A percentile compares a stretch with the other conserved stretches of the same genome.
These are phyloP conservation scores for Caerostris extrusa DNA, from an alignment of 1,140 invertebrate genomes.

Conservation along the genomic window DNA sequence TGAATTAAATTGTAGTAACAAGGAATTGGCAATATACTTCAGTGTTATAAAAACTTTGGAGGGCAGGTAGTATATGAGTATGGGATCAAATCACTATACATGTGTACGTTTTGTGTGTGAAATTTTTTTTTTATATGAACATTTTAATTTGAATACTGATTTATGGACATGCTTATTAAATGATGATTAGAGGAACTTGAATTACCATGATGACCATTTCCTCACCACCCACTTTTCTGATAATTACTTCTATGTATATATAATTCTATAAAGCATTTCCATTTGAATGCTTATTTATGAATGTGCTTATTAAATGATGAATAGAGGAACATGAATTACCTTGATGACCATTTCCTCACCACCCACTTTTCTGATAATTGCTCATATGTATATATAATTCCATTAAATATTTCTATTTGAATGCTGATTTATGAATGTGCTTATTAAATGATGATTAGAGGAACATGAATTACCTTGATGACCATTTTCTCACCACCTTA, in stretches of 20 bases:
- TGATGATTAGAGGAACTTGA: not conserved
- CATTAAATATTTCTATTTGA: too few relatives aligned
- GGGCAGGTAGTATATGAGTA: too few relatives aligned
- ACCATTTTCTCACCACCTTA: constrained; percentile 27
- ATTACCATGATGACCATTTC: not conserved
- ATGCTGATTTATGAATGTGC: not conserved
- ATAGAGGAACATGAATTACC: not conserved
- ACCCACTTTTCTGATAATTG: constrained; percentile 43
- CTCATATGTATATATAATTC: not conserved
- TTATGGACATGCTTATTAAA: too few relatives aligned
- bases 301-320: not conserved
- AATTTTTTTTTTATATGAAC: too few relatives aligned
- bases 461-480: not conserved
- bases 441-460: not conserved
- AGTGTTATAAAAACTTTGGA: too few relatives aligned
- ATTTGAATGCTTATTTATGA: too few relatives aligned
- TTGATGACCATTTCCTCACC: constrained; percentile 27
- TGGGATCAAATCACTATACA: too few relatives aligned
- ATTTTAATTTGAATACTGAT: too few relatives aligned
- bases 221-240: constrained; percentile 32
- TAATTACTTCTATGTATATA: not conserved
- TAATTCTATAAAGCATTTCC: not conserved
- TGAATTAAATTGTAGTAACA: too few relatives aligned
- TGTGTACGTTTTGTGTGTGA: too few relatives aligned
- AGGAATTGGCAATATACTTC: too few relatives aligned